Conservation (phyloP, 1,140 invertebrate genomes). For the Drosophila tristis region DNA sequence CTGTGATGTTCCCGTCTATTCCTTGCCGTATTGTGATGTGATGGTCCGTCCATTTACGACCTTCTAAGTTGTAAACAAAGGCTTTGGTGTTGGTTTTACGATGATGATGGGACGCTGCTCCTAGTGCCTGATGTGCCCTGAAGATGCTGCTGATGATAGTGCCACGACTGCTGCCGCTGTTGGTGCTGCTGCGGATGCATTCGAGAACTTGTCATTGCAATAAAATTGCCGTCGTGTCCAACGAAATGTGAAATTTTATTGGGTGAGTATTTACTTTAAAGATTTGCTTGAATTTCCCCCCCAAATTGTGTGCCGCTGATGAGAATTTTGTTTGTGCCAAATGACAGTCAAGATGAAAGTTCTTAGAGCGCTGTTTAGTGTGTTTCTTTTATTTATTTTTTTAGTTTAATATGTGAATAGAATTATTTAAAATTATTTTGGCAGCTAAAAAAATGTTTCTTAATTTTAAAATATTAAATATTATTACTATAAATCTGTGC, state of each 20-base stretch:
- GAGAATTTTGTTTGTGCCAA: slow-evolving; percentile 5
- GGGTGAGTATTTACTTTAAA: slow-evolving; percentile 59
- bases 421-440: no score
- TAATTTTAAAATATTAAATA: no score
- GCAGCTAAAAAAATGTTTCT: no score
- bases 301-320: slow-evolving; percentile 28
- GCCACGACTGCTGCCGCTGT: slow-evolving; percentile 20
- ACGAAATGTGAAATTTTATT: slow-evolving; percentile 46
- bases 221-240: slow-evolving; percentile 48
- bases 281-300: slow-evolving; percentile 27
- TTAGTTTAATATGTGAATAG: no score
- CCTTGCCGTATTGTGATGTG: slow-evolving; percentile 40
- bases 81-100: slow-evolving; percentile 57
- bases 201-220: slow-evolving; percentile 58
- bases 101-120: slow-evolving; percentile 31
- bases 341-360: neutral
- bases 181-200: slow-evolving; percentile 50
- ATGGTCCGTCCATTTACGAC: slow-evolving; percentile 39
- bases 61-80: slow-evolving; percentile 47
- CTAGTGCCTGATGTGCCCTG: no score
- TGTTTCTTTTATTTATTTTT: no score
- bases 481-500: no score
- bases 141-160: slow-evolving; percentile 27
- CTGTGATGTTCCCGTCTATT: slow-evolving; percentile 19
- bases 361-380: neutral